A percentile compares a stretch with the other conserved stretches of the same genome.
These are phyloP conservation scores for Sminthurides bifidus DNA, from an alignment of 1,140 invertebrate species.

Conservation along the genomic window DNA sequence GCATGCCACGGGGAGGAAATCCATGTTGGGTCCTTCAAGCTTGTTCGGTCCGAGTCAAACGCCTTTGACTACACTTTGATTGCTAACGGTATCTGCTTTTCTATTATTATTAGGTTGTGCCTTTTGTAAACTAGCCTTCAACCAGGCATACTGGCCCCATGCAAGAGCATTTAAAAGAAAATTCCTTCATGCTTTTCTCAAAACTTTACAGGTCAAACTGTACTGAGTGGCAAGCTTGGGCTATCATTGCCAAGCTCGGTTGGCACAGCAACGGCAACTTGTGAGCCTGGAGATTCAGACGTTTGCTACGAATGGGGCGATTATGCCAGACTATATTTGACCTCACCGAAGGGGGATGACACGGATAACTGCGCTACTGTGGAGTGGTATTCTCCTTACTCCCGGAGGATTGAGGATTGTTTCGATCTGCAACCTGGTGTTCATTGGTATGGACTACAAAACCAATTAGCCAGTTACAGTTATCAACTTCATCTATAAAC, in stretches of 20 bases:
- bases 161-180: too few species aligned
- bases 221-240: slow-evolving; percentile 8
- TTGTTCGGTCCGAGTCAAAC: too few species aligned
- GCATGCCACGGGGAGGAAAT: not conserved
- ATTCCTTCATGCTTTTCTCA: too few species aligned
- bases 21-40: not conserved
- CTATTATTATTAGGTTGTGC: not conserved
- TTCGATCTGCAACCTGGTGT: slow-evolving; percentile 7
- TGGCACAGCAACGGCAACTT: not conserved
- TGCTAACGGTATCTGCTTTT: too few species aligned
- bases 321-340: slow-evolving; percentile 13
- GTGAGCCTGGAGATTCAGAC: not conserved
- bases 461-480: too few species aligned
- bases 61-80: too few species aligned
- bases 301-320: slow-evolving; percentile 18
- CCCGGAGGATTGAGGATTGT: slow-evolving; percentile 14
- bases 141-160: not conserved
- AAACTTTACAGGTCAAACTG: not conserved
- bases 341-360: not conserved
- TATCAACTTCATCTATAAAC: too few species aligned
- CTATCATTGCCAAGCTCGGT: slow-evolving; percentile 9
- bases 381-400: slow-evolving; percentile 10
- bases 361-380: slow-evolving; percentile 11
- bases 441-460: too few species aligned
- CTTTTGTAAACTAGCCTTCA: not conserved